Conservation (phyloP, 2,888 invertebrate genomes). For the Stenchaetothrips biformis region DNA sequence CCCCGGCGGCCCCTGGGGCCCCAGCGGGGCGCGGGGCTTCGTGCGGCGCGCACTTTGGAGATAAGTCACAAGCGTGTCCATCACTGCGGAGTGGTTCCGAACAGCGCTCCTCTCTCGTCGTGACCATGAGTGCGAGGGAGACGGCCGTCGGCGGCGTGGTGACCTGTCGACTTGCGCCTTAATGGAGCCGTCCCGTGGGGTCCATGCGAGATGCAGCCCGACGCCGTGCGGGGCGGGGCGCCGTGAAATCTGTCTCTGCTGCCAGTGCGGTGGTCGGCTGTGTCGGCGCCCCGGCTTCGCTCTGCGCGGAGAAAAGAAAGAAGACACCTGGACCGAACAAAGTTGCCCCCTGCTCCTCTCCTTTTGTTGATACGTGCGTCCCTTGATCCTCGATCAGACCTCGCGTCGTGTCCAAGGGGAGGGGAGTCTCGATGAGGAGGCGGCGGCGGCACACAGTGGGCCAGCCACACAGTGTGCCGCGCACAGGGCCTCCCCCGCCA, state of each 20-base stretch:
- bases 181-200: background rate
- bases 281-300: background rate
- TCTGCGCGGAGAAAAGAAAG: too few relatives aligned
- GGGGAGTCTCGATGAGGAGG: background rate
- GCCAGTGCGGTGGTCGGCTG: background rate
- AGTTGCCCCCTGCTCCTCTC: too few relatives aligned
- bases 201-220: background rate
- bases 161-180: background rate
- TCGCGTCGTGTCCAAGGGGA: too few relatives aligned
- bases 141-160: background rate
- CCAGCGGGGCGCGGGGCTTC: background rate
- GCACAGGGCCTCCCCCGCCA: too few relatives aligned
- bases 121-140: too few relatives aligned
- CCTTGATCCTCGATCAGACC: too few relatives aligned
- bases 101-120: too few relatives aligned
- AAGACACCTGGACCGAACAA: too few relatives aligned
- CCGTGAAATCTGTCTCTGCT: too few relatives aligned
- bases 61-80: conserved; percentile 13
- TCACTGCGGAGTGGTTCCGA: background rate
- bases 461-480: background rate
- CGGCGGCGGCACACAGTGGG: background rate
- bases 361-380: too few relatives aligned
- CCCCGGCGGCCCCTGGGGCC: background rate
- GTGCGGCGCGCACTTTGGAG: conserved; percentile 15
- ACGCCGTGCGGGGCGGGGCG: background rate